Evolutionary conservation across 2,113 vertebrate species (phyloP).

Genomic region (Sinosuthora webbiana): DNA sequence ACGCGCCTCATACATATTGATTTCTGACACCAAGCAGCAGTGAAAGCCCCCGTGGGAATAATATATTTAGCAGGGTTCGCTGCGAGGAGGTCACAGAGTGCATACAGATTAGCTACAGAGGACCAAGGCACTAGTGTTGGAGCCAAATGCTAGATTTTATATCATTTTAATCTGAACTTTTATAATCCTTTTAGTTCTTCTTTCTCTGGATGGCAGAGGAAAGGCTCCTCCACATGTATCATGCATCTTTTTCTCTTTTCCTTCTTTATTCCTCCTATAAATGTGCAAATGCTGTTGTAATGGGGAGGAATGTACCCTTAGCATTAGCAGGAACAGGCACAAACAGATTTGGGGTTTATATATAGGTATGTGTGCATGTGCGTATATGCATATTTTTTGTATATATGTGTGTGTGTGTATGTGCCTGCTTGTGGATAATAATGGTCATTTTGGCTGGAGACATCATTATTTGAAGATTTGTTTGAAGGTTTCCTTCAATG

Average conservation of each 20-base stretch:
- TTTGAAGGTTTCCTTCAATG: slow-evolving; percentile 56
- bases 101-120: slow-evolving; percentile 99
- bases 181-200: slow-evolving; percentile 86
- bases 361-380: background rate
- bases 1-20: slow-evolving; percentile 99
- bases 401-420: accelerated
- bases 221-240: slow-evolving; percentile 64
- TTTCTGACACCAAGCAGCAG: slow-evolving; percentile 99
- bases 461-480: slow-evolving; percentile 72
- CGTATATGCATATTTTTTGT: background rate
- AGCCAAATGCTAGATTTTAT: slow-evolving; percentile 90
- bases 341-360: slow-evolving; percentile 56
- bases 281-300: slow-evolving; percentile 72
- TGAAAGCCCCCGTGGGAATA: slow-evolving; percentile 99
- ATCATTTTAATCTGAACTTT: slow-evolving; percentile 89
- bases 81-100: slow-evolving; percentile 97
- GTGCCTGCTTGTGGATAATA: background rate
- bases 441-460: slow-evolving; percentile 67
- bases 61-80: slow-evolving; percentile 99
- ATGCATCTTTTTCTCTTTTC: slow-evolving; percentile 37
- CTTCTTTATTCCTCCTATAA: slow-evolving; percentile 66
- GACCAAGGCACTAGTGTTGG: slow-evolving; percentile 85
- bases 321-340: slow-evolving; percentile 43
- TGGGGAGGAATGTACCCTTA: slow-evolving; percentile 53
- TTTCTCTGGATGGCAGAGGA: slow-evolving; percentile 77